Conservation (phyloP, 2,888 invertebrate species). For the Sesia apiformis region DNA sequence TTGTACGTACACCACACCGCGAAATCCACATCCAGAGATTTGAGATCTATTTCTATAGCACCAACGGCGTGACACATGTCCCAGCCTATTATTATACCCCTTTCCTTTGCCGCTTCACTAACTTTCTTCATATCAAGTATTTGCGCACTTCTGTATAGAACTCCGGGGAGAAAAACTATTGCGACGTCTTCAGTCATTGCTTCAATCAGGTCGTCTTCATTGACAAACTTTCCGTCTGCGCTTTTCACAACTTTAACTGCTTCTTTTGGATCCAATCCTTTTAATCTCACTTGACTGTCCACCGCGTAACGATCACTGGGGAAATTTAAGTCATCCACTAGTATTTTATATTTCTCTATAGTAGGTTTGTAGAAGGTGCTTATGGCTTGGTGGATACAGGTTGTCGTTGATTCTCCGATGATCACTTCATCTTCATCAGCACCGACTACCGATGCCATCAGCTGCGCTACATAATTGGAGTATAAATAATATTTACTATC, state of each 20-base stretch:
- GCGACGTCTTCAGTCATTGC: slow-evolving; percentile 55
- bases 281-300: slow-evolving; percentile 49
- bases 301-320: slow-evolving; percentile 57
- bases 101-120: slow-evolving; percentile 37
- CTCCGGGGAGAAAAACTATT: slow-evolving; percentile 39
- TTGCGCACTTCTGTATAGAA: slow-evolving; percentile 50
- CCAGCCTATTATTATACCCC: slow-evolving; percentile 50
- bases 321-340: slow-evolving; percentile 55
- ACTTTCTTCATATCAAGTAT: slow-evolving; percentile 47
- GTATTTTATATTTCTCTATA: slow-evolving; percentile 39
- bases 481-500: slow-evolving; percentile 45
- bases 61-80: slow-evolving; percentile 54
- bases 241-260: slow-evolving; percentile 49
- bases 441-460: slow-evolving; percentile 50
- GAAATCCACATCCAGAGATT: slow-evolving; percentile 46
- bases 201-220: slow-evolving; percentile 43
- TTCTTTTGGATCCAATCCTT: slow-evolving; percentile 40
- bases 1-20: slow-evolving; percentile 64
- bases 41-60: slow-evolving; percentile 42
- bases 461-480: slow-evolving; percentile 30
- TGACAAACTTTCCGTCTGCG: slow-evolving; percentile 26
- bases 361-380: slow-evolving; percentile 55
- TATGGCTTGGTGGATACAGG: slow-evolving; percentile 48
- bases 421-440: slow-evolving; percentile 43
- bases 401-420: slow-evolving; percentile 38